Evolutionary conservation across 64 coral and sea anemone genomes (phyloP).

Genomic region (Pocillopora damicornis): DNA sequence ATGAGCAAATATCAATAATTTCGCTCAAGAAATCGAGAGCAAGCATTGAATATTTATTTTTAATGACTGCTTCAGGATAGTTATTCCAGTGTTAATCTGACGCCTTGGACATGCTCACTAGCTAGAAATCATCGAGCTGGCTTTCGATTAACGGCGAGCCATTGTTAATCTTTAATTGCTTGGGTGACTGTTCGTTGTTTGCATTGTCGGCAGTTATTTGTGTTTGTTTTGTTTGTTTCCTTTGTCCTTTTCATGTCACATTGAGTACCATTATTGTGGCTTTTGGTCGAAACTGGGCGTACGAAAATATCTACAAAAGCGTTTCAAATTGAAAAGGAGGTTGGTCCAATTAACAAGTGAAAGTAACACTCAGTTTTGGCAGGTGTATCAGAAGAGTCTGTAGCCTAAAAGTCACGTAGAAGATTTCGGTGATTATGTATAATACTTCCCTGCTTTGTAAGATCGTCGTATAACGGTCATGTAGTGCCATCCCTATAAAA

Average conservation of each 20-base stretch:
- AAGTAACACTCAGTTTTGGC: slow-evolving; percentile 3
- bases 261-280: not conserved
- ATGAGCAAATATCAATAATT: not conserved
- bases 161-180: not conserved
- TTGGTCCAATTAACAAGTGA: not conserved
- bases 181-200: not conserved
- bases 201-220: not conserved
- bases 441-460: not conserved
- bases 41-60: too few species aligned
- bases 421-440: not conserved
- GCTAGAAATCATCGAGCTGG: not conserved
- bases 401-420: not conserved
- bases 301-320: not conserved
- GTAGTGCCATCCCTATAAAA: too few species aligned
- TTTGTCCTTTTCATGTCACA: not conserved
- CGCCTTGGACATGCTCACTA: not conserved
- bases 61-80: too few species aligned
- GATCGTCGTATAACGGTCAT: too few species aligned
- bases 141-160: not conserved
- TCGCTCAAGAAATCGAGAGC: not conserved
- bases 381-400: not conserved
- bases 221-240: not conserved
- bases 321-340: not conserved
- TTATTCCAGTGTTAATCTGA: too few species aligned
- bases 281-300: not conserved